A percentile compares a stretch with the other conserved stretches of the same genome.
Evolutionary conservation across 2,797 vertebrate genomes (phyloP).

Genomic region (Alca torda): DNA sequence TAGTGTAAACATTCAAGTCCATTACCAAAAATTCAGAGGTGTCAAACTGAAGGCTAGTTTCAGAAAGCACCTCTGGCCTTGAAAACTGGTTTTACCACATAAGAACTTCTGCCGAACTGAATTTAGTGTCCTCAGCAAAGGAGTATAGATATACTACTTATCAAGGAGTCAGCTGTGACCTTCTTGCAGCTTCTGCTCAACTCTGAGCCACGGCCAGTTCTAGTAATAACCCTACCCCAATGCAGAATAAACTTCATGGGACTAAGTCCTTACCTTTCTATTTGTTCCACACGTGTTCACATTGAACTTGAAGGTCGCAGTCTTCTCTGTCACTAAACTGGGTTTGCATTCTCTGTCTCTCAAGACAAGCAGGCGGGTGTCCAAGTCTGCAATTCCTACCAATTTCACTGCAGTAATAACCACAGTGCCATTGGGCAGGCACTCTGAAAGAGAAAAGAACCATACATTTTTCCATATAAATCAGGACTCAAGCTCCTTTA

Average conservation of each 20-base stretch:
- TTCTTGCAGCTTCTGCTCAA: neutral
- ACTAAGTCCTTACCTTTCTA: constrained; percentile 41
- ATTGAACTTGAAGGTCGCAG: constrained; percentile 55
- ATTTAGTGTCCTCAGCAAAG: neutral
- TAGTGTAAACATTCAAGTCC: neutral
- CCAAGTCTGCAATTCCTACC: constrained; percentile 68
- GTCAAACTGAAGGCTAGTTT: neutral
- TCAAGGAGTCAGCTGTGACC: neutral
- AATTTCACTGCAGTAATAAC: constrained; percentile 78
- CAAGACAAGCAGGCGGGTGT: constrained; percentile 73
- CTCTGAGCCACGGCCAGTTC: neutral
- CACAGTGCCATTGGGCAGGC: constrained; percentile 82
- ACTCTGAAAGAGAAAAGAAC: constrained; percentile 70
- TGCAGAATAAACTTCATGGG: neutral
- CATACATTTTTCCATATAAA: neutral
- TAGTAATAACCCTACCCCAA: neutral
- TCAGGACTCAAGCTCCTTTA: neutral
- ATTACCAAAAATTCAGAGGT: neutral
- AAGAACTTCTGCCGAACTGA: neutral
- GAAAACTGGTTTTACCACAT: rapidly evolving
- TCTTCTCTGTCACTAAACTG: constrained; percentile 36
- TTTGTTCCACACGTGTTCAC: constrained; percentile 55
- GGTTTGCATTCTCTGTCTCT: constrained; percentile 79
- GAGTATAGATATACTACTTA: rapidly evolving
- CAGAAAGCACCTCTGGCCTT: neutral